These are phyloP conservation scores for Cancer borealis DNA, from an alignment of 2,888 invertebrate genomes.

Conservation along the genomic window DNA sequence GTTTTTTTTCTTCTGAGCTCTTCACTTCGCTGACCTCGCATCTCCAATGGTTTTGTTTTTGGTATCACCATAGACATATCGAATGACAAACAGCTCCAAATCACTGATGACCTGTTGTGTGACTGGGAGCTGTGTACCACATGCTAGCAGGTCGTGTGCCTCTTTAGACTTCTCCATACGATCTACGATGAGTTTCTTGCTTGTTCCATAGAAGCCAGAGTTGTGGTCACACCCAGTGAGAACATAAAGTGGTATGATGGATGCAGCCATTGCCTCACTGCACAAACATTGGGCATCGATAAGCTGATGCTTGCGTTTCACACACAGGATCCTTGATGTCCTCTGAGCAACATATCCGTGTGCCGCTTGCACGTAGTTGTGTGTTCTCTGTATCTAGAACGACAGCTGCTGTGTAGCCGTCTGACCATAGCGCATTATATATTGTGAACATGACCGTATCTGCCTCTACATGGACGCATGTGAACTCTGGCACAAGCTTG, in stretches of 20 bases:
- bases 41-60: not conserved
- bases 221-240: slow-evolving; percentile 30
- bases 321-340: not conserved
- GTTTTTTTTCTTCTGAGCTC: not conserved
- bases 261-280: slow-evolving; percentile 8
- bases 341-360: not conserved
- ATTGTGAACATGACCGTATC: not conserved
- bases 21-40: not conserved
- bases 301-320: not conserved
- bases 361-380: not conserved
- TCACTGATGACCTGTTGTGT: not conserved
- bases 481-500: not conserved
- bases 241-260: slow-evolving; percentile 17
- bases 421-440: not conserved
- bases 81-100: not conserved
- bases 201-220: slow-evolving; percentile 17
- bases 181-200: not conserved
- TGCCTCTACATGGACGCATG: not conserved
- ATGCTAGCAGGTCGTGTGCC: not conserved
- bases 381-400: not conserved
- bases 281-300: slow-evolving; percentile 1
- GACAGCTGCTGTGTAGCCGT: not conserved
- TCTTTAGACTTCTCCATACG: not conserved
- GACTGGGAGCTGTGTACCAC: slow-evolving; percentile 16
- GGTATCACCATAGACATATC: not conserved